phyloP scores from a whole-genome alignment of 2,888 invertebrate species.

The Thymelicus acteon region DNA sequence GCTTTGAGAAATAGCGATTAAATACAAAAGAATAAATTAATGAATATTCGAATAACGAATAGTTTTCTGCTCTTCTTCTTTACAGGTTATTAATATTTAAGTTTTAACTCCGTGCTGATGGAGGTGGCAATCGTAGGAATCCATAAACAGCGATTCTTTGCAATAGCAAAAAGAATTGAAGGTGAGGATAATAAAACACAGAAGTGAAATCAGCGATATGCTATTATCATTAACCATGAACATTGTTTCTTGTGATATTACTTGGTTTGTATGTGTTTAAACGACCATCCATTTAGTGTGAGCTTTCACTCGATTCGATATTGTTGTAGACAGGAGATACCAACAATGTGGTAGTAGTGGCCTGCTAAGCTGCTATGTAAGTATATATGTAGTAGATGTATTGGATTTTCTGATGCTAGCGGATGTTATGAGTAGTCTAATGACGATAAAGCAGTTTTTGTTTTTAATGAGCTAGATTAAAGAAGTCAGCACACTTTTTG shows the following conservation, averaged over 20 bases:
- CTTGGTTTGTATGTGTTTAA: neutral
- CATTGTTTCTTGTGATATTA: neutral
- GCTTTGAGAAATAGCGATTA: too few relatives aligned
- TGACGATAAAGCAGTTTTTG: too few relatives aligned
- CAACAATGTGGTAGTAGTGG: neutral
- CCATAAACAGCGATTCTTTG: neutral
- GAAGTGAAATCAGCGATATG: constrained; percentile 8
- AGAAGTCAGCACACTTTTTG: too few relatives aligned
- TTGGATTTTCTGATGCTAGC: neutral
- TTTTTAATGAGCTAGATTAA: too few relatives aligned
- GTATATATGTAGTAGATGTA: neutral
- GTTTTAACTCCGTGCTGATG: too few relatives aligned
- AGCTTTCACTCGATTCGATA: constrained; percentile 20
- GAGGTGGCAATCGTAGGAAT: neutral
- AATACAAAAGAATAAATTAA: too few relatives aligned
- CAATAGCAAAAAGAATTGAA: neutral
- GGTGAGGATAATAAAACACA: neutral
- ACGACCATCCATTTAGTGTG: constrained; percentile 4
- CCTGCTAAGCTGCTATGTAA: too few relatives aligned
- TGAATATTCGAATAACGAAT: too few relatives aligned
- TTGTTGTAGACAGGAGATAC: neutral
- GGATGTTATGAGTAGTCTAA: too few relatives aligned
- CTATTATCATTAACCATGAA: constrained; percentile 4
- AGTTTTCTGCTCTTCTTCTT: too few relatives aligned
- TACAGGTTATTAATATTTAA: too few relatives aligned